Evolutionary conservation across 2,113 vertebrate genomes (phyloP), one percentile per base, ranked within the genome.

Genomic region (Ammodramus savannarum): DNA sequence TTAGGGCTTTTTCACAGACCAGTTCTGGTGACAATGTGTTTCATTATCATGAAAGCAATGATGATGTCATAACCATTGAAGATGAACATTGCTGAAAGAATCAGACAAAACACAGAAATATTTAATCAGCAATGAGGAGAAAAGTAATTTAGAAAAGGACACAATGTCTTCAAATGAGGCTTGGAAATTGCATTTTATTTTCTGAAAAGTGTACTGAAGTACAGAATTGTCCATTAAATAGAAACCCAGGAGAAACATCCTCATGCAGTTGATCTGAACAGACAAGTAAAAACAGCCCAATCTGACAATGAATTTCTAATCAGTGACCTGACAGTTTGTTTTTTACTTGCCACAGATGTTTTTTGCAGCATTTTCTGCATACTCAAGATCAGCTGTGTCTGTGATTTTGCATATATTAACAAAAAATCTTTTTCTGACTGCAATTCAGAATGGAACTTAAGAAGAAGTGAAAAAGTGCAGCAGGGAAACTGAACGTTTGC

Each of bases 101-200:
- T 92, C 86, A 95, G 80, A 87, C 95, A 95, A 97, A 95, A 95
- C 80, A 87, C 3, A 78, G 68, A 88, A 59, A 95, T 85, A 89
- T 85, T 95, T 91, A 96, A 91, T 91, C 76, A 94, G 36, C 62
- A 87, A 8, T 25, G 58, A 92, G 44, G 23, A 92, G 44, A 32
- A 84, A 90, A 95, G 85, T 69, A 92, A 76, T 91, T 87, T 44
- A 79, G 77, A 66, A 85, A 73, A 92, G 78, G 73, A 94, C 84
- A 94, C 87, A 97, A 97, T 94, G 58, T 85, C 91, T 86, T 89
- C 74, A 97, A 95, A 95, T 91, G 93, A 96, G 66, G 29, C 58
- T 92, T 89, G 48, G 36, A 95, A 94, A 89, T 66, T 49, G 34
- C 44, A 36, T 69, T 89, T 95, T 78, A 23, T 95, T 92, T 94